phyloP scores from a whole-genome alignment of 2,888 invertebrate genomes.

The Platynereis dumerilii region DNA sequence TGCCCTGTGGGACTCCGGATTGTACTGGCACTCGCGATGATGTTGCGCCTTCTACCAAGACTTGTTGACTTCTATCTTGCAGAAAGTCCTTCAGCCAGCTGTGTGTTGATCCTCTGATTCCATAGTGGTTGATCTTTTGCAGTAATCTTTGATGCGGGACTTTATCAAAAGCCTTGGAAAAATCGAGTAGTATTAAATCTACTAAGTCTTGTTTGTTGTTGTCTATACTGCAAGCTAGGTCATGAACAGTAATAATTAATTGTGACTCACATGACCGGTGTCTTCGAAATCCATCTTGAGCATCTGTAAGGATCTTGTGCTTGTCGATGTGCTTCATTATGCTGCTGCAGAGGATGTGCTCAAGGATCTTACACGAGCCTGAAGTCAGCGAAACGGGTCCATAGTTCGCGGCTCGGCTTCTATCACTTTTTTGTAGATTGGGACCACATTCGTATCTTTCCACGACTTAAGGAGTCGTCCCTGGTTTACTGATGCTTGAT shows the following conservation, averaged over 20 bases:
- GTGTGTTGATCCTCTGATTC: not conserved
- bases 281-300: not conserved
- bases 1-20: too few species aligned
- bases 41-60: too few species aligned
- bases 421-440: too few species aligned
- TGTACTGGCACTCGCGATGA: too few species aligned
- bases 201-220: not conserved
- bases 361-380: not conserved
- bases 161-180: conserved; percentile 1
- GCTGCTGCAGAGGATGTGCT: not conserved
- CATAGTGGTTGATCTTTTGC: not conserved
- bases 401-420: too few species aligned
- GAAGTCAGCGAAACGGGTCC: too few species aligned
- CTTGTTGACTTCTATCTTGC: too few species aligned
- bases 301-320: not conserved
- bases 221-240: not conserved
- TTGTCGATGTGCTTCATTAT: not conserved
- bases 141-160: not conserved
- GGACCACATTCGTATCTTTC: too few species aligned
- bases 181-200: not conserved
- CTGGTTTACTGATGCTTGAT: too few species aligned
- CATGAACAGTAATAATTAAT: not conserved
- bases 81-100: too few species aligned
- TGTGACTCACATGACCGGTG: not conserved
- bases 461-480: too few species aligned